Evolutionary conservation across 1,140 invertebrate genomes (phyloP).

Genomic region (Triops longicaudatus): DNA sequence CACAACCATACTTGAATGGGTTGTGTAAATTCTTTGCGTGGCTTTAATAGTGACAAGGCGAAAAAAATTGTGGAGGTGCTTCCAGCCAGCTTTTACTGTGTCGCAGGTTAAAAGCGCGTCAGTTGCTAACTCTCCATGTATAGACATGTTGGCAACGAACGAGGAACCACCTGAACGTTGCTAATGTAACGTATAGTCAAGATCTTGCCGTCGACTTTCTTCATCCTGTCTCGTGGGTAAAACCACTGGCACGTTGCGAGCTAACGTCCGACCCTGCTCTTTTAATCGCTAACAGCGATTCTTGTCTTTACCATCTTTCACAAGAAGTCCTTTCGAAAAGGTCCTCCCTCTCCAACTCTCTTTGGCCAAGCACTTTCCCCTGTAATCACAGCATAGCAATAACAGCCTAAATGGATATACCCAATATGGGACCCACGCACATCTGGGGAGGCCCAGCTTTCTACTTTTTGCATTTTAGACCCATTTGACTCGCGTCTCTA

Average conservation of each 20-base stretch:
- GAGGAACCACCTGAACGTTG: background rate
- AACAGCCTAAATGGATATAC: conserved; percentile 12
- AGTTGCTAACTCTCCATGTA: background rate
- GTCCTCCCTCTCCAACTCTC: background rate
- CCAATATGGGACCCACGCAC: background rate
- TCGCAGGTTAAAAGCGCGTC: background rate
- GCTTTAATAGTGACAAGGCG: background rate
- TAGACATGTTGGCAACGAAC: background rate
- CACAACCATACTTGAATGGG: too few species aligned
- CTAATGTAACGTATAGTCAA: background rate
- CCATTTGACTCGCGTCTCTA: background rate
- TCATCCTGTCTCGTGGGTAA: background rate
- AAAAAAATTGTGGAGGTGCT: background rate
- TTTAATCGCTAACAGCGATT: background rate
- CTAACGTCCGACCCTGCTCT: background rate
- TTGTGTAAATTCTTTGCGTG: too few species aligned
- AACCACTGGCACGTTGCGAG: background rate
- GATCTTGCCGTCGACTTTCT: background rate
- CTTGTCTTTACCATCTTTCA: background rate
- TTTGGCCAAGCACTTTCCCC: conserved; percentile 9
- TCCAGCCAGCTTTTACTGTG: background rate
- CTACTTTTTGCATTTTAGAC: background rate
- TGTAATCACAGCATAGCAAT: background rate
- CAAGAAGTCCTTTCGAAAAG: background rate
- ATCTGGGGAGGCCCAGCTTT: background rate